phyloP scores from a whole-genome alignment of 2,797 vertebrate genomes.

The Hoplostethus atlanticus region DNA sequence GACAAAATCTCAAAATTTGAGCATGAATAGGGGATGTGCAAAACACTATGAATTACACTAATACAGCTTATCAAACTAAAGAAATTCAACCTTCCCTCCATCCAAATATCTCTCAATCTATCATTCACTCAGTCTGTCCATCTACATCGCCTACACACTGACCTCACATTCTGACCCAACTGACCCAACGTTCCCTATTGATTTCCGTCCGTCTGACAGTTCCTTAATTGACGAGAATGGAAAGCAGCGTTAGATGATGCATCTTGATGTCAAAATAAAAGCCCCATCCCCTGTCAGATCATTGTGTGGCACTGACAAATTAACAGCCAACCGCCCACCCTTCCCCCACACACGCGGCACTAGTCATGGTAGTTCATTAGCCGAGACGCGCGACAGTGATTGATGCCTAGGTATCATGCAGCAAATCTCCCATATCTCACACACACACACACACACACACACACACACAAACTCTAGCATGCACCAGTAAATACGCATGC shows the following conservation, averaged over 20 bases:
- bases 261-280: constrained; percentile 27
- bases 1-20: no score
- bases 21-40: no score
- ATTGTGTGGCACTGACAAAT: constrained; percentile 7
- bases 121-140: no score
- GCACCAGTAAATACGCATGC: constrained; percentile 18
- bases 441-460: constrained; percentile 1
- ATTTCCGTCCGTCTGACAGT: not conserved
- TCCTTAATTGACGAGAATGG: constrained; percentile 8
- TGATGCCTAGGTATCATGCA: constrained; percentile 48
- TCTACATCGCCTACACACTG: not conserved
- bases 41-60: no score
- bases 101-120: no score
- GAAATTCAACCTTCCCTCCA: no score
- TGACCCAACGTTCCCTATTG: not conserved
- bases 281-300: constrained; percentile 5
- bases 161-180: no score
- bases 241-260: not conserved
- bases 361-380: constrained; percentile 7
- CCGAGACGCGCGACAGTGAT: constrained; percentile 44
- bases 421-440: constrained; percentile 32
- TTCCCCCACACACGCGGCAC: not conserved
- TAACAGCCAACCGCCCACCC: constrained; percentile 28
- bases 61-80: no score
- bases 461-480: constrained; percentile 25